Percentiles rank a stretch among this genome's conserved stretches.
Evolutionary conservation across 2,797 vertebrate species (phyloP).

Genomic region (Brachymystax lenok): DNA sequence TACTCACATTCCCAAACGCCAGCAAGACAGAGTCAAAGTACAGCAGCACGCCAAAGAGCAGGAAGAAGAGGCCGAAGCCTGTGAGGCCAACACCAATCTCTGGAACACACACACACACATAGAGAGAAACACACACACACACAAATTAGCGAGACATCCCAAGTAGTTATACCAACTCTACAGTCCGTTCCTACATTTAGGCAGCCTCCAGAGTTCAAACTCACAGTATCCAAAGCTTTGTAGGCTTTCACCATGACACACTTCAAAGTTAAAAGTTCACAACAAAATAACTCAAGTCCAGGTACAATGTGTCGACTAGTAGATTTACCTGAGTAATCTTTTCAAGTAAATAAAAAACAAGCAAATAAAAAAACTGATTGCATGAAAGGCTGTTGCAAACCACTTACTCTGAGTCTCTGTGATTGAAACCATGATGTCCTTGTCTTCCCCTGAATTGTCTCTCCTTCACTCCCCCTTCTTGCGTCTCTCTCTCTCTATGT

Average conservation of each 20-base stretch:
- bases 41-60: constrained; percentile 85
- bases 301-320: neutral
- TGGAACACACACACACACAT: constrained; percentile 48
- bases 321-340: no score
- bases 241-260: neutral
- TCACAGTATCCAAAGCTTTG: neutral
- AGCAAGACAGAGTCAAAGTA: constrained; percentile 91
- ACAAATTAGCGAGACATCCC: neutral
- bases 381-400: neutral
- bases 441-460: neutral
- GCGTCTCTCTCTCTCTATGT: neutral
- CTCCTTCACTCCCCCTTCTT: constrained; percentile 2
- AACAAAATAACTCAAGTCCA: neutral
- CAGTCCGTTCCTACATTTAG: neutral
- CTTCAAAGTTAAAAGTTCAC: neutral
- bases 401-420: constrained; percentile 85
- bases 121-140: neutral
- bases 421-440: constrained; percentile 75
- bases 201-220: neutral
- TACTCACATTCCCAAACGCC: constrained; percentile 92
- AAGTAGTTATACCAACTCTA: neutral
- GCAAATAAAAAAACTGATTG: neutral
- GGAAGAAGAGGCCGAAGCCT: constrained; percentile 87
- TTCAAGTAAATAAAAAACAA: neutral
- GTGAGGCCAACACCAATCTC: constrained; percentile 85